A percentile compares a stretch with the other conserved stretches of the same genome.
Conservation (phyloP, 2,888 invertebrate genomes). For the Keiferia lycopersicella region DNA sequence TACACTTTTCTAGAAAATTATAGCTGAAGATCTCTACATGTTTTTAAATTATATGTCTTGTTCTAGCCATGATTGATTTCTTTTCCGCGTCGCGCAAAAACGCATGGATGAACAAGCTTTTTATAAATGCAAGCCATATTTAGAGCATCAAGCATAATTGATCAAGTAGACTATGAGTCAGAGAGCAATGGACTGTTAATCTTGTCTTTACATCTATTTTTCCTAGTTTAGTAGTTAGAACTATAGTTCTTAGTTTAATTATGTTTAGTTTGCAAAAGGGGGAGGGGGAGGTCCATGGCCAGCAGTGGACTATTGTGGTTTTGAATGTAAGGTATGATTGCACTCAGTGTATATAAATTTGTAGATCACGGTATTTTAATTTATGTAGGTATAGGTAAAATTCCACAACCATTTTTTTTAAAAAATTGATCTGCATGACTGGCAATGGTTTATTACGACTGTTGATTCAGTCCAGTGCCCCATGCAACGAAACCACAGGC, state of each 20-base stretch:
- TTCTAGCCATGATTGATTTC: background rate
- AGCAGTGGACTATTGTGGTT: background rate
- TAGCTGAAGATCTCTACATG: background rate
- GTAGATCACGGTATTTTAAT: too few relatives aligned
- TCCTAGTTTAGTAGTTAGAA: background rate
- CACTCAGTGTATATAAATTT: too few relatives aligned
- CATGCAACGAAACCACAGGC: too few relatives aligned
- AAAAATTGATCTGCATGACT: too few relatives aligned
- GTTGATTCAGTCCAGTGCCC: too few relatives aligned
- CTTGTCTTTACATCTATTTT: constrained; percentile 31
- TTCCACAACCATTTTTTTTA: too few relatives aligned
- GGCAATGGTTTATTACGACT: too few relatives aligned
- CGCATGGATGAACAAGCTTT: constrained; percentile 9
- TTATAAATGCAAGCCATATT: constrained; percentile 31
- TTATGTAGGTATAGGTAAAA: too few relatives aligned
- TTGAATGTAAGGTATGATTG: too few relatives aligned
- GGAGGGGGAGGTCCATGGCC: too few relatives aligned
- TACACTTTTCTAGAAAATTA: background rate
- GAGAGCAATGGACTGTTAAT: constrained; percentile 62
- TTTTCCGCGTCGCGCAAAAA: background rate
- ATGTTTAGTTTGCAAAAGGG: background rate
- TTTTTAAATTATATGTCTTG: background rate
- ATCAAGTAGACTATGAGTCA: constrained; percentile 59
- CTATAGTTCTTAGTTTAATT: background rate
- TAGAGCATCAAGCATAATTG: constrained; percentile 38